Percentiles rank a stretch among this genome's conserved stretches.
These are phyloP conservation scores for Nylanderia fulva DNA, from an alignment of 1,140 invertebrate genomes.

Conservation along the genomic window DNA sequence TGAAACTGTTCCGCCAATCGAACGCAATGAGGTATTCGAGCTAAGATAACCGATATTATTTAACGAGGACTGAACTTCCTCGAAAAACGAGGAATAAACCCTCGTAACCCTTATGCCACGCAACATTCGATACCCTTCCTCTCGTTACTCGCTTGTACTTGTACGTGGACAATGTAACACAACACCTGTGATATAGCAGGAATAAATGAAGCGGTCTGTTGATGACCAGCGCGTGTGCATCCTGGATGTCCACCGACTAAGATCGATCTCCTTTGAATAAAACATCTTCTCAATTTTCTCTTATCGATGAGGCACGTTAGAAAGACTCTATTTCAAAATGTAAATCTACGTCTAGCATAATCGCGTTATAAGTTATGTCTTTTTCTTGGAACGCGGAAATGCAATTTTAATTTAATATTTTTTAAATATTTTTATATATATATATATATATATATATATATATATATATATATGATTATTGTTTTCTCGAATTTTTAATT, in stretches of 20 bases:
- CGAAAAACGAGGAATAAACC: constrained; percentile 32
- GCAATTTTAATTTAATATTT: too few species aligned
- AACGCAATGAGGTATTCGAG: neutral
- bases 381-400: too few species aligned
- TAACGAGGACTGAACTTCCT: neutral
- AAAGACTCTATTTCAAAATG: too few species aligned
- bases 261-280: constrained; percentile 70
- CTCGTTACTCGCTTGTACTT: constrained; percentile 27
- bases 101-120: constrained; percentile 73
- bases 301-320: constrained; percentile 28
- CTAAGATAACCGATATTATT: constrained; percentile 38
- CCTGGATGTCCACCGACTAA: constrained; percentile 42
- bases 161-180: constrained; percentile 71
- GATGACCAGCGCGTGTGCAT: constrained; percentile 43
- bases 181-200: constrained; percentile 73
- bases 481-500: too few species aligned
- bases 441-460: too few species aligned
- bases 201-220: constrained; percentile 69
- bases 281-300: constrained; percentile 58
- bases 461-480: too few species aligned
- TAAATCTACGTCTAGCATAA: too few species aligned
- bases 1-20: neutral
- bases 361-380: too few species aligned
- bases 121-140: constrained; percentile 75
- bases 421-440: too few species aligned